phyloP scores from a whole-genome alignment of 2,797 vertebrate genomes.

The Poeciliopsis turneri region DNA sequence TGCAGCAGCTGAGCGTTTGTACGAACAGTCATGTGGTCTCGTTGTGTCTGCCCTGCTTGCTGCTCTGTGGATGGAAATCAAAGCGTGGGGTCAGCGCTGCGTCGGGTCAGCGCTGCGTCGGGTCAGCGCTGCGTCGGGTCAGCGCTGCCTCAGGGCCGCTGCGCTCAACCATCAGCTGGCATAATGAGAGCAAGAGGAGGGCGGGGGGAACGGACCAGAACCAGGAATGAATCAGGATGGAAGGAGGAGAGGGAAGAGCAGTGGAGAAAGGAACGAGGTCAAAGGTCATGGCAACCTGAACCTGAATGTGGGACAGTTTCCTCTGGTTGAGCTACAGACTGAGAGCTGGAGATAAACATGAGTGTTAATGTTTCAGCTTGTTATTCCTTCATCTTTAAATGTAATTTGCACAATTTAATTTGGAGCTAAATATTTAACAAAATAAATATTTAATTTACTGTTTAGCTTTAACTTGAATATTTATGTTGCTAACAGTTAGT shows the following conservation, averaged over 20 bases:
- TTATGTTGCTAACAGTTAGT: too few species aligned
- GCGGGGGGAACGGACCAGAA: not conserved
- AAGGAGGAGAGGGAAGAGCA: conserved; percentile 5
- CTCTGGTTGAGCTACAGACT: not conserved
- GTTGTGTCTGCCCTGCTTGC: conserved; percentile 40
- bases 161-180: conserved; percentile 71
- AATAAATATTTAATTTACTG: too few species aligned
- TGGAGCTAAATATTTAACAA: too few species aligned
- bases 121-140: conserved; percentile 18
- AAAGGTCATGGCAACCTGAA: conserved; percentile 21
- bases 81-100: conserved; percentile 52
- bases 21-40: not conserved
- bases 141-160: conserved; percentile 51
- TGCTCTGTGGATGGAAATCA: conserved; percentile 62
- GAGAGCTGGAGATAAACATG: too few species aligned
- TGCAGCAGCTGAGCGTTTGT: not conserved
- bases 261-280: conserved; percentile 26
- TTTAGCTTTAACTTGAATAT: too few species aligned
- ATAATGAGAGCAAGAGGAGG: conserved; percentile 39
- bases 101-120: too few species aligned
- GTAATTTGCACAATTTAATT: too few species aligned
- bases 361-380: too few species aligned
- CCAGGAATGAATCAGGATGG: conserved; percentile 29
- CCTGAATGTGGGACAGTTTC: conserved; percentile 7
- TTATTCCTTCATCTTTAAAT: too few species aligned